phyloP scores from a whole-genome alignment of 1,140 invertebrate genomes.

The Cepaea nemoralis region DNA sequence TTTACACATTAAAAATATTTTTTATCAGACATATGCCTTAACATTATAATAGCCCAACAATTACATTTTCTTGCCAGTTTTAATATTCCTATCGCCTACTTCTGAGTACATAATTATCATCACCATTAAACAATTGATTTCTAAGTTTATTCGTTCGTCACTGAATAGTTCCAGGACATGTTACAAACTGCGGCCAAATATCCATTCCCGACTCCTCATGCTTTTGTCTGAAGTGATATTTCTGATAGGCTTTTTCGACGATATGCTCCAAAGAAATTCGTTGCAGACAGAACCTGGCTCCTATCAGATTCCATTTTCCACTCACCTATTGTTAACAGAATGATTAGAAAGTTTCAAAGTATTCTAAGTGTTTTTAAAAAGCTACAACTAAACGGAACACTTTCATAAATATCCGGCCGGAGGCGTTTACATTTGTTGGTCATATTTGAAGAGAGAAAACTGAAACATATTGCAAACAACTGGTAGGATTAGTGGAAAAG shows the following conservation, averaged over 20 bases:
- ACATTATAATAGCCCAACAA: too few species aligned
- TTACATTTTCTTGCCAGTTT: slow-evolving; percentile 26
- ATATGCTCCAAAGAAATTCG: not conserved
- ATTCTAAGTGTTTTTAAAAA: too few species aligned
- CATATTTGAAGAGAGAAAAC: too few species aligned
- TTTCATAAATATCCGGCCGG: too few species aligned
- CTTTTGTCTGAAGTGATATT: not conserved
- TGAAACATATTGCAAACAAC: too few species aligned
- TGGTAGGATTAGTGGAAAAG: too few species aligned
- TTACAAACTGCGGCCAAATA: slow-evolving; percentile 2
- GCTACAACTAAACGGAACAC: too few species aligned
- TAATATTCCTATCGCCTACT: slow-evolving; percentile 32
- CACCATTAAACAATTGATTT: slow-evolving; percentile 17
- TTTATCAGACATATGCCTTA: too few species aligned
- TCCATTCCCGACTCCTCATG: not conserved
- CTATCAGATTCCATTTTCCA: not conserved
- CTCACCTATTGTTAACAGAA: not conserved
- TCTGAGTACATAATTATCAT: slow-evolving; percentile 29
- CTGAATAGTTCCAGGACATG: not conserved
- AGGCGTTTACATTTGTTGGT: too few species aligned
- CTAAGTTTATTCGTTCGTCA: not conserved
- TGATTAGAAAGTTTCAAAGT: too few species aligned
- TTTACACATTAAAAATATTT: too few species aligned
- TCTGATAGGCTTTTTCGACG: not conserved
- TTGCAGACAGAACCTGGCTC: not conserved